phyloP scores from a whole-genome alignment of 2,113 vertebrate genomes.

The Strigops habroptila region DNA sequence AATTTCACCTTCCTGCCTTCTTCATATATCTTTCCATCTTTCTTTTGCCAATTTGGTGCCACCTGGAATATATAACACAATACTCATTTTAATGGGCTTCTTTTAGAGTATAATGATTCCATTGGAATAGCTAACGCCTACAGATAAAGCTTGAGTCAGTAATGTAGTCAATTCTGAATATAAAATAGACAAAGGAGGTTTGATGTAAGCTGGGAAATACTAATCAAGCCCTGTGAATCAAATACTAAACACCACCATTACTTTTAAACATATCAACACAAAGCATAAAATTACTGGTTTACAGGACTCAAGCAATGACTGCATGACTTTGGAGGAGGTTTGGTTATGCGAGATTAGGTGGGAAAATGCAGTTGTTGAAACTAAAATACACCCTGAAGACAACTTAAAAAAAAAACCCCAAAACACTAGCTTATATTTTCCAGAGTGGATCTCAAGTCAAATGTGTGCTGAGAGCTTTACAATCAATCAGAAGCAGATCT shows the following conservation, averaged over 20 bases:
- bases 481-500: background rate
- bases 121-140: constrained; percentile 12
- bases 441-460: background rate
- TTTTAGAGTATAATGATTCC: background rate
- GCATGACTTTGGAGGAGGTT: constrained; percentile 29
- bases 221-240: constrained; percentile 25
- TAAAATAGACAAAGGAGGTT: constrained; percentile 28
- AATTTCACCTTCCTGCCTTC: background rate
- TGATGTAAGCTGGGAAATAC: constrained; percentile 40
- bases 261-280: constrained; percentile 33
- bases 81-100: background rate
- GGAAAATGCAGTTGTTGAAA: constrained; percentile 25
- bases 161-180: constrained; percentile 25
- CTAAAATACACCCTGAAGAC: background rate
- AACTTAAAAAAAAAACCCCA: background rate
- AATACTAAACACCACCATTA: constrained; percentile 24
- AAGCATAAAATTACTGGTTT: constrained; percentile 29
- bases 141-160: constrained; percentile 33
- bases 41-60: background rate
- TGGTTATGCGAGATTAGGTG: background rate
- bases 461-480: background rate
- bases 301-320: background rate
- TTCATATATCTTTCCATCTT: background rate
- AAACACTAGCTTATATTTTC: background rate
- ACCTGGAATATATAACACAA: background rate